Conservation (phyloP, 2,888 invertebrate genomes). For the Bhutanitis thaidina region DNA sequence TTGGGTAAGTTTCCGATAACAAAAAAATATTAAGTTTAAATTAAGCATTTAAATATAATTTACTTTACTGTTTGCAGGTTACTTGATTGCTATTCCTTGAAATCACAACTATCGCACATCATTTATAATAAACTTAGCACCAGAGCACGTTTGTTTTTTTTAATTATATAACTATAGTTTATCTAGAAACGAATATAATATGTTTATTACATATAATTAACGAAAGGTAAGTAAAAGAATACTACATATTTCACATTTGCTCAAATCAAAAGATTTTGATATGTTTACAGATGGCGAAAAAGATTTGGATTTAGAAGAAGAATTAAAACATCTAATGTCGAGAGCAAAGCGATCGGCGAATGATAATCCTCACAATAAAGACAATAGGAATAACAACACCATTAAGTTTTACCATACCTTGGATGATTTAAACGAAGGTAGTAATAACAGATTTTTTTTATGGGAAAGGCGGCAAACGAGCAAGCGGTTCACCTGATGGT, state of each 20-base stretch:
- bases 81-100: constrained; percentile 50
- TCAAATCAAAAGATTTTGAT: neutral
- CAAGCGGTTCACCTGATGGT: too few relatives aligned
- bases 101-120: constrained; percentile 45
- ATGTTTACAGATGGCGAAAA: neutral
- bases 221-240: too few relatives aligned
- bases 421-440: constrained; percentile 65
- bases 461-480: too few relatives aligned
- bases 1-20: constrained; percentile 1
- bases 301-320: constrained; percentile 21
- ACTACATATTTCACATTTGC: too few relatives aligned
- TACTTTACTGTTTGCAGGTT: constrained; percentile 51
- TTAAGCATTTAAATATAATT: neutral
- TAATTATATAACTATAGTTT: constrained; percentile 17
- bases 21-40: neutral
- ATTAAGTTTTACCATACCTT: constrained; percentile 47
- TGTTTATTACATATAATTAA: too few relatives aligned
- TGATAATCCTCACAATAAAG: constrained; percentile 23
- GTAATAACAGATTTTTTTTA: too few relatives aligned
- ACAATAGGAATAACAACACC: constrained; percentile 46
- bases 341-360: constrained; percentile 47
- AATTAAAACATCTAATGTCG: constrained; percentile 25
- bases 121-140: constrained; percentile 41
- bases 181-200: too few relatives aligned
- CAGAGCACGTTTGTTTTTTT: constrained; percentile 33